Evolutionary conservation across 2,888 invertebrate genomes (phyloP), one percentile per base, ranked within the genome.

Genomic region (Hoplodrina ambigua): DNA sequence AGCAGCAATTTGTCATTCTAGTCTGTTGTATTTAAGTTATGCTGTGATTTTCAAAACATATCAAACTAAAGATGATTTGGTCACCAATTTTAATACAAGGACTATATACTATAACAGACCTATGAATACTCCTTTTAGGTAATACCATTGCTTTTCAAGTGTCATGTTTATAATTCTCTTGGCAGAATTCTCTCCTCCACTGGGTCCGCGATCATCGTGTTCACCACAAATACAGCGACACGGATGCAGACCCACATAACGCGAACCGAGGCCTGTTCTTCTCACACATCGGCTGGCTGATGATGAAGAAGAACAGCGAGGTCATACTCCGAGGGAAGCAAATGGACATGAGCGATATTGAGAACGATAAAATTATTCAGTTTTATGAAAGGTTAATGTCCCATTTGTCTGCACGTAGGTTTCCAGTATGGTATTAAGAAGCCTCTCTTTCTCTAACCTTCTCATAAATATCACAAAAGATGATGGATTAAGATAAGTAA

Each of bases 201-300:
- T 97, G 97, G 97, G 97, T 97, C 0, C 95, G 97, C 58, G 97
- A 97, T 82, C 97, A 97, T 88, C 93, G 97, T 63, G 96, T 97
- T 17, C 97, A 98, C 87, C 98, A 98, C 94, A 98, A 98, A 88
- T 98, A 96, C 95, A 97, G 97, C 75, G 98, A 98, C 89, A 98
- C 98, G 0, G 97, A 98, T 76, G 98, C 98, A 0, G 98, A 98
- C 90, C 98, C 98, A 0, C 98, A 98, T 90, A 98, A 98, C 87
- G 97, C 98, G 0, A 97, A 95, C 63, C 96, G 98, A 41, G 99
- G 99, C 2, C 97, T 99, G 91, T 98, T 98, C 96, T 99, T 98
- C 93, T 96, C 98, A 0, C 99, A 99, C 91, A 97, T 98, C 77
- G 99, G 99, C 54, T 99, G 99, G 99, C 94, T 99, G 50, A 94